These are phyloP conservation scores for Falcaria lacertinaria DNA, from an alignment of 2,888 invertebrate genomes.

Conservation along the genomic window DNA sequence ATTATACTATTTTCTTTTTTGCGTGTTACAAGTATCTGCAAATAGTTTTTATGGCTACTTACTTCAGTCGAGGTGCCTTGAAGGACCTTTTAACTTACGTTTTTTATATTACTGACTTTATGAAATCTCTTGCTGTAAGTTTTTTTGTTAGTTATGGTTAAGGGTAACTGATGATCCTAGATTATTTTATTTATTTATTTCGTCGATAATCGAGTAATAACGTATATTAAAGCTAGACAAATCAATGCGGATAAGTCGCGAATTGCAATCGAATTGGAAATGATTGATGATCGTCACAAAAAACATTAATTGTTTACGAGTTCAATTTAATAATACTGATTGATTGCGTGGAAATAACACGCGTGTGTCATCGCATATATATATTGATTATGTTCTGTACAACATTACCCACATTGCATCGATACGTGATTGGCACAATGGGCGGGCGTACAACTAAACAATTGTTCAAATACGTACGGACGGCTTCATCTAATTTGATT, in stretches of 20 bases:
- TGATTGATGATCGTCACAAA: slow-evolving; percentile 9
- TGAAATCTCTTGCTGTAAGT: too few relatives aligned
- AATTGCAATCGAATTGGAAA: too few relatives aligned
- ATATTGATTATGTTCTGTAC: slow-evolving; percentile 26
- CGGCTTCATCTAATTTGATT: slow-evolving; percentile 44
- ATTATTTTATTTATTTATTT: too few relatives aligned
- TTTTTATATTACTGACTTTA: too few relatives aligned
- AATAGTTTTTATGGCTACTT: too few relatives aligned
- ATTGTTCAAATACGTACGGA: slow-evolving; percentile 40
- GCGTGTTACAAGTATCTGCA: slow-evolving; percentile 20
- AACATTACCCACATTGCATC: slow-evolving; percentile 35
- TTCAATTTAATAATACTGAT: slow-evolving; percentile 13
- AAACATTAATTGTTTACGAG: slow-evolving; percentile 4
- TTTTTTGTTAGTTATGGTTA: too few relatives aligned
- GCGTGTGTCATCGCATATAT: slow-evolving; percentile 3
- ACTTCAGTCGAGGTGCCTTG: too few relatives aligned
- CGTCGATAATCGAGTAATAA: too few relatives aligned
- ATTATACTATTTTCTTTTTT: slow-evolving; percentile 13
- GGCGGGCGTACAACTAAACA: slow-evolving; percentile 31
- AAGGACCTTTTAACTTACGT: too few relatives aligned
- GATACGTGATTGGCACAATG: slow-evolving; percentile 52
- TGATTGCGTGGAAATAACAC: slow-evolving; percentile 6
- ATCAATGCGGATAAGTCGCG: too few relatives aligned
- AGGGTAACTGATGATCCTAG: too few relatives aligned
- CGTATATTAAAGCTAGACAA: too few relatives aligned